phyloP scores from a whole-genome alignment of 1,140 invertebrate genomes.

The Orussus abietinus region DNA sequence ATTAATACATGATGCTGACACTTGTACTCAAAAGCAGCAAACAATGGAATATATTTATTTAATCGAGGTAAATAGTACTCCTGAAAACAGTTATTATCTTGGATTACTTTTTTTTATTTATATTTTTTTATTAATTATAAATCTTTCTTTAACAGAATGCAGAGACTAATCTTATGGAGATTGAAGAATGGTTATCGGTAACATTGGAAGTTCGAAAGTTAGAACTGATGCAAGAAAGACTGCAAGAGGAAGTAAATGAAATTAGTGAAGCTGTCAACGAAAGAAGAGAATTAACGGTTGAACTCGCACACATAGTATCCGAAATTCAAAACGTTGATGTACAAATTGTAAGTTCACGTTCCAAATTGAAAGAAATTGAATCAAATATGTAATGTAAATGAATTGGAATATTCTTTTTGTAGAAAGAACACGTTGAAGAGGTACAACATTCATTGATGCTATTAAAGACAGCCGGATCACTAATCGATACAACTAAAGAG shows the following conservation, averaged over 20 bases:
- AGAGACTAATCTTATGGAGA: conserved; percentile 1
- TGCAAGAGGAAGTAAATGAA: conserved; percentile 32
- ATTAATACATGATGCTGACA: conserved; percentile 21
- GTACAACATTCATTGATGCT: conserved; percentile 31
- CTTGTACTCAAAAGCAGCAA: conserved; percentile 19
- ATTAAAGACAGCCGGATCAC: conserved; percentile 23
- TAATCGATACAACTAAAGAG: conserved; percentile 24
- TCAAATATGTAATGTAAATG: not conserved
- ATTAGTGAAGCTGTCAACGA: conserved; percentile 20
- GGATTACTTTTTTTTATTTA: conserved; percentile 6
- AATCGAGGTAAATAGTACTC: conserved; percentile 29
- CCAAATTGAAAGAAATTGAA: conserved; percentile 1
- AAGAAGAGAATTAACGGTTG: conserved; percentile 12
- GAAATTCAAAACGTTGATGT: conserved; percentile 27
- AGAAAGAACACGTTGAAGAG: conserved; percentile 24
- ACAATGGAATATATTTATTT: conserved; percentile 29
- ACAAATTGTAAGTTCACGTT: conserved; percentile 25
- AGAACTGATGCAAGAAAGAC: conserved; percentile 25
- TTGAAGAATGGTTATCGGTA: conserved; percentile 33
- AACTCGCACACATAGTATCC: conserved; percentile 18
- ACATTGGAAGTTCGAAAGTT: conserved; percentile 33
- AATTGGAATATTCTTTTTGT: conserved; percentile 11
- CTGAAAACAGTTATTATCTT: not conserved
- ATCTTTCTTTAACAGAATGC: conserved; percentile 6
- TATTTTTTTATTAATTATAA: conserved; percentile 15